Conservation (phyloP, 2,888 invertebrate species). For the Hirudinaria manillensis region DNA sequence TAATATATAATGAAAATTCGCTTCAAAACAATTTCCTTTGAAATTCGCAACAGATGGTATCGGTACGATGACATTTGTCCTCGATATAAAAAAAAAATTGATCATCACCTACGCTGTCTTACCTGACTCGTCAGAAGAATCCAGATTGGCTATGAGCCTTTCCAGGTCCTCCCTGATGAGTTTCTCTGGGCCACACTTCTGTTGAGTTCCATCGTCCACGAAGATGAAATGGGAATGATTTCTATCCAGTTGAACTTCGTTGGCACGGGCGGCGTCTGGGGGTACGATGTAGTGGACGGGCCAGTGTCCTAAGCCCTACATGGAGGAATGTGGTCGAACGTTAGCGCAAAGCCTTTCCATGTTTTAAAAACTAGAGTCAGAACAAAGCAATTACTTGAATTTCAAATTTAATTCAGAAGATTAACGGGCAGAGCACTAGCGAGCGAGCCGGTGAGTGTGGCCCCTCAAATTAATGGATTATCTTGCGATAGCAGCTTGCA, state of each 20-base stretch:
- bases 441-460: neutral
- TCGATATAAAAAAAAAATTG: too few species aligned
- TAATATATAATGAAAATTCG: too few species aligned
- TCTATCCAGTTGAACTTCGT: constrained; percentile 46
- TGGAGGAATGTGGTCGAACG: neutral
- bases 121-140: neutral
- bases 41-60: too few species aligned
- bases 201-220: constrained; percentile 52
- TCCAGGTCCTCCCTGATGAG: neutral
- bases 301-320: constrained; percentile 43
- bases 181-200: constrained; percentile 40
- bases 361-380: too few species aligned
- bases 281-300: constrained; percentile 48
- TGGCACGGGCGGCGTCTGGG: constrained; percentile 39
- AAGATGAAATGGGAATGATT: constrained; percentile 55
- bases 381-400: too few species aligned
- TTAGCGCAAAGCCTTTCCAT: neutral
- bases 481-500: neutral
- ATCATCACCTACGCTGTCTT: neutral
- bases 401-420: too few species aligned
- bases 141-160: neutral
- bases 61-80: too few species aligned
- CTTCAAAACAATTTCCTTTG: too few species aligned
- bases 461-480: neutral
- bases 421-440: too few species aligned